phyloP scores from a whole-genome alignment of 2,113 vertebrate species.

The Irena cyanogastra region DNA sequence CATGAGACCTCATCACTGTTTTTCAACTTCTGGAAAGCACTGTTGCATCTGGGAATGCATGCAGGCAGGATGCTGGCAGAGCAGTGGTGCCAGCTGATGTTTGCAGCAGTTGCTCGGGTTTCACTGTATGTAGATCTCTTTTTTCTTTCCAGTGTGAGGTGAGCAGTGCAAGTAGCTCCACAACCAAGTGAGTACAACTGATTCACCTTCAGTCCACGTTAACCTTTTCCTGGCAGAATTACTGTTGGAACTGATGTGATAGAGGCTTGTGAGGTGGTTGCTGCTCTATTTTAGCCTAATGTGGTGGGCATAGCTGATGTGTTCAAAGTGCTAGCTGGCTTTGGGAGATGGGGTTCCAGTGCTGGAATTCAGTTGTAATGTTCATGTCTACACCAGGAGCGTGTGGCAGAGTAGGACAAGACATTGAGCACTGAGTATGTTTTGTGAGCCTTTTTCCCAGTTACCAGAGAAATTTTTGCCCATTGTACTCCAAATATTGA shows the following conservation, averaged over 20 bases:
- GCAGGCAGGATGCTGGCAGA: not conserved
- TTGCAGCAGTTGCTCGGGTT: not conserved
- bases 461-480: not conserved
- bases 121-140: not conserved
- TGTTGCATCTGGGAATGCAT: not conserved
- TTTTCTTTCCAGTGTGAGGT: not conserved
- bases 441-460: not conserved
- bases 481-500: not conserved
- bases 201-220: not conserved
- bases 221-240: not conserved
- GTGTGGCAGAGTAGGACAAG: not conserved
- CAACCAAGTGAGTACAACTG: not conserved
- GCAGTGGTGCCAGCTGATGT: not conserved
- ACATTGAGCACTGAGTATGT: not conserved
- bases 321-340: not conserved
- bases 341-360: not conserved
- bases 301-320: not conserved
- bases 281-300: not conserved
- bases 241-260: not conserved
- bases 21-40: not conserved
- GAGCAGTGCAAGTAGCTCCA: not conserved
- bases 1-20: not conserved
- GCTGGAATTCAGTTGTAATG: not conserved
- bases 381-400: accelerated
- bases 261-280: not conserved